Evolutionary conservation across 2,888 invertebrate genomes (phyloP).

Genomic region (Acrobasis consociella): DNA sequence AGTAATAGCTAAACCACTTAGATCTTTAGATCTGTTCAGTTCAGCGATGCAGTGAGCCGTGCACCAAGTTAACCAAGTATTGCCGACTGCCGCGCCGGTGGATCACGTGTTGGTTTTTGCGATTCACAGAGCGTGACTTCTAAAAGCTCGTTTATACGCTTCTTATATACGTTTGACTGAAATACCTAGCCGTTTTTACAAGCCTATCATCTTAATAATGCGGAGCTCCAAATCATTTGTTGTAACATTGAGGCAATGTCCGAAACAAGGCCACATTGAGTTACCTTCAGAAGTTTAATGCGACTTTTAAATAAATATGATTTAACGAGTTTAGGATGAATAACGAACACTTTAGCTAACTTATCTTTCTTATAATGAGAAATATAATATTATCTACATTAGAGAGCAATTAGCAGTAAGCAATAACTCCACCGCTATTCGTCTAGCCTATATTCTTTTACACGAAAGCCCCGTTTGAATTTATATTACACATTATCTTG

Average conservation of each 20-base stretch:
- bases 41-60: slow-evolving; percentile 8
- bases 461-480: slow-evolving; percentile 62
- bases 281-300: slow-evolving; percentile 43
- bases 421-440: slow-evolving; percentile 50
- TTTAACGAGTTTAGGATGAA: too few species aligned
- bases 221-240: slow-evolving; percentile 61
- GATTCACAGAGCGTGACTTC: slow-evolving; percentile 67
- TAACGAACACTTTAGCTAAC: not conserved
- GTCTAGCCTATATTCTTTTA: slow-evolving; percentile 48
- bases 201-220: slow-evolving; percentile 62
- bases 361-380: slow-evolving; percentile 10
- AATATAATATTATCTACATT: slow-evolving; percentile 31
- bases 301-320: slow-evolving; percentile 15
- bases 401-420: slow-evolving; percentile 48
- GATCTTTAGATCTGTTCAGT: not conserved
- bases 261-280: slow-evolving; percentile 61
- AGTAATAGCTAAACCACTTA: not conserved
- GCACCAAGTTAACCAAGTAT: not conserved
- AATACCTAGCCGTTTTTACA: slow-evolving; percentile 56
- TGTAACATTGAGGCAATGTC: slow-evolving; percentile 58
- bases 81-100: slow-evolving; percentile 41
- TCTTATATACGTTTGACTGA: slow-evolving; percentile 64
- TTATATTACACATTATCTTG: slow-evolving; percentile 67
- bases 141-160: slow-evolving; percentile 78
- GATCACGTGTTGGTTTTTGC: slow-evolving; percentile 70